Evolutionary conservation across 2,113 vertebrate species (phyloP), one percentile per base, ranked within the genome.

Genomic region (Craseonycteris thonglongyai): DNA sequence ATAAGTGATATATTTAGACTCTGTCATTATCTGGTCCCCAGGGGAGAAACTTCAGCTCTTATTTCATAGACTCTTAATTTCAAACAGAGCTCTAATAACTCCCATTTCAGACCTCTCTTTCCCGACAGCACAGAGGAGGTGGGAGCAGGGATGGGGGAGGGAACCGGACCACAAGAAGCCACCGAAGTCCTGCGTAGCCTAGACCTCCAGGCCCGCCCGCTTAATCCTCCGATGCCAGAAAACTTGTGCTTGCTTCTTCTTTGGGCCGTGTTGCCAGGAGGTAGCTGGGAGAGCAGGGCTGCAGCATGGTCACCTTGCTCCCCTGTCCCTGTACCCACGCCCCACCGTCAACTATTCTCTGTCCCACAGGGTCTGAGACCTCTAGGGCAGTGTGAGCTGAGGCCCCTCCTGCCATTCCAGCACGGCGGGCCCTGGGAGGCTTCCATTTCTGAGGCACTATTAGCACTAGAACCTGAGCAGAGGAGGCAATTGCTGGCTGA

Each of bases 1-100:
- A 96, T 93, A 92, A 91, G 89, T 18, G 90, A 87, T 96, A 91
- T 96, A 92, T 96, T 97, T 97, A 94, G 97, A 94, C 49, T 47
- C 88, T 94, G 93, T 86, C 65, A 84, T 96, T 96, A 97, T 95
- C 90, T 91, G 94, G 81, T 95, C 81, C 93, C 88, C 74, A 26
- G 65, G 87, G 95, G 82, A 88, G 85, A 92, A 91, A 91, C 35
- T 82, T 88, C 88, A 51, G 61, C 89, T 96, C 93, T 51, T 69
- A 94, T 90, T 97, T 93, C 93, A 94, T 40, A 93, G 92, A 95
- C 51, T 56, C 35, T 54, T 35, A 22, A 82, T 97, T 97, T 92
- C 95, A 51, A 81, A 85, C 66, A 82, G 90, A 88, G 54, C 28
- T 79, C 78, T 91, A 45, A 51, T 80, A 4, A 42, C 54, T 56